Base-by-base conservation (phyloP, 2,797 vertebrate genomes). In the Valencia hispanica region DNA sequence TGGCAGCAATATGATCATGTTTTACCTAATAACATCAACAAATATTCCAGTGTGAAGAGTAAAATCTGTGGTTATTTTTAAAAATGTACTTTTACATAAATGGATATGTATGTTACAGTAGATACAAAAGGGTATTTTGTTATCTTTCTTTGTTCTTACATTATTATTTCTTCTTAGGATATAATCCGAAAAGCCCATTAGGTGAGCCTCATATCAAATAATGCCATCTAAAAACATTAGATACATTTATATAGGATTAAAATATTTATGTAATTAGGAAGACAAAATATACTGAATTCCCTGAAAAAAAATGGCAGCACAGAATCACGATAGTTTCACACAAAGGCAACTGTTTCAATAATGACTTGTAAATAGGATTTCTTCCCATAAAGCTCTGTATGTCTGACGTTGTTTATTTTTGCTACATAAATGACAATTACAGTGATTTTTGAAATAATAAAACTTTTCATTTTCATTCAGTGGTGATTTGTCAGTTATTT, bases 371-470 rank as follows among this genome's bases (percentile, higher is more conserved):
- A 92, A 93, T 91, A 92, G 59, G 63, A 84, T 74, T 75, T 74
- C 34, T 86, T 90, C 74, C 80, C 75, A 77, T 77, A 61, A 79
- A 80, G 72, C 79, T 83, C 75, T 75, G 57, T 85, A 55, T 87
- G 82, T 87, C 80, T 83, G 47, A 83, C 78, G 77, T 72, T 79
- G 77, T 83, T 89, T 86, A 82, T 89, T 89, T 89, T 90, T 91
- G 85, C 74, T 86, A 79, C 80, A 73, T 86, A 68, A 69, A 79
- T 79, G 68, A 81, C 14, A 2, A 27, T 27, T 43, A 68, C 59
- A 68, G 68, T 77, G 59, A 90, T 88, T 92, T 92, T 83, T 89
- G 87, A 78, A 59, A 88, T 68, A 93, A 77, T 92, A 95, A 93
- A 94, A 88, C 50, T 76, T 81, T 80, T 41, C 34, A 87, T 77